A percentile compares a stretch with the other conserved stretches of the same genome.
phyloP scores from a whole-genome alignment of 2,797 vertebrate genomes.

The Scleropages formosus region DNA sequence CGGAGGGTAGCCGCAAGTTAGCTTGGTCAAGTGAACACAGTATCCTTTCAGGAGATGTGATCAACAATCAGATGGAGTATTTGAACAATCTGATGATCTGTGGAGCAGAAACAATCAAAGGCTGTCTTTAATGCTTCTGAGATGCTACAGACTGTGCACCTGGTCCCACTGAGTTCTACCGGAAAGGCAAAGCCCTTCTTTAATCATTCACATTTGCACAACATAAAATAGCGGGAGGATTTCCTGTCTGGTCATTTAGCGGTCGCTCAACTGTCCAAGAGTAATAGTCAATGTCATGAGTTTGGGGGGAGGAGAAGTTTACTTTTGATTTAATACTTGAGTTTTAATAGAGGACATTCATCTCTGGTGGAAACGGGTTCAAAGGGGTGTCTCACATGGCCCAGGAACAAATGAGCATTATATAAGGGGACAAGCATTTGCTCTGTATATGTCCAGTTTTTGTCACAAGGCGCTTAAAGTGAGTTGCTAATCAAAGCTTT shows the following conservation, averaged over 20 bases:
- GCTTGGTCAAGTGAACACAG: too few relatives aligned
- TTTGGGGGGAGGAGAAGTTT: slow-evolving; percentile 20
- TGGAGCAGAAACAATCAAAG: neutral
- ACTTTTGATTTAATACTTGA: slow-evolving; percentile 27
- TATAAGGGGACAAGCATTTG: slow-evolving; percentile 36
- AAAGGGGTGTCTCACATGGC: slow-evolving; percentile 29
- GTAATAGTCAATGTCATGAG: slow-evolving; percentile 25
- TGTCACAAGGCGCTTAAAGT: slow-evolving; percentile 40
- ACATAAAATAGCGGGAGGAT: neutral
- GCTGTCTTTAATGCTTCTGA: neutral
- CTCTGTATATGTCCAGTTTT: slow-evolving; percentile 39
- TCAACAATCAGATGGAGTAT: too few relatives aligned
- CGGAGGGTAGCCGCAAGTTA: too few relatives aligned
- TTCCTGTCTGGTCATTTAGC: slow-evolving; percentile 29
- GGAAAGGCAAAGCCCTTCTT: slow-evolving; percentile 1
- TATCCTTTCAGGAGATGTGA: too few relatives aligned
- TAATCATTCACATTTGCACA: slow-evolving; percentile 21
- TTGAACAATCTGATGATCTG: too few relatives aligned
- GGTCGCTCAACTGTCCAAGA: neutral
- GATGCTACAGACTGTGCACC: slow-evolving; percentile 26
- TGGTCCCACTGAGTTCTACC: slow-evolving; percentile 19
- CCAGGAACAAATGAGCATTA: slow-evolving; percentile 30
- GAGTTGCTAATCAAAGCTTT: slow-evolving; percentile 58
- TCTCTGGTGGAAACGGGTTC: slow-evolving; percentile 22
- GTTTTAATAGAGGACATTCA: slow-evolving; percentile 29